Base-by-base conservation (phyloP, 2,113 vertebrate genomes). In the Thalassarche chlororhynchos region DNA sequence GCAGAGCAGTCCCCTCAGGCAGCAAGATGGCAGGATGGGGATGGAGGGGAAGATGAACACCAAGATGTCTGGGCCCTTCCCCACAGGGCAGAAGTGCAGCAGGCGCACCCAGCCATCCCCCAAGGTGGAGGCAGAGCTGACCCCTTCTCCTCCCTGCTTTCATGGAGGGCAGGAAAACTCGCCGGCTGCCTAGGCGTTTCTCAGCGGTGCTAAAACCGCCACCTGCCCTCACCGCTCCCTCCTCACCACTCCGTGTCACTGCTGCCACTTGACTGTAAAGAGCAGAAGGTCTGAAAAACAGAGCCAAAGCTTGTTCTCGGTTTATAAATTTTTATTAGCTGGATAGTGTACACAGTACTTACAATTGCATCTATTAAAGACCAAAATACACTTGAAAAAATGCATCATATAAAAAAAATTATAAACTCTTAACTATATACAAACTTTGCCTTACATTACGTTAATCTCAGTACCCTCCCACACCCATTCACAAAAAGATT, bases 341-440 rank as follows among this genome's bases (percentile, higher is more conserved):
- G 96, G 49, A 93, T 93, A 95, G 94, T 97, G 98, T 98, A 98
- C 98, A 98, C 98, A 97, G 98, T 98, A 98, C 98, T 98, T 98
- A 98, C 98, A 98, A 90, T 98, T 96, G 98, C 97, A 98, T 98
- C 97, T 98, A 98, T 98, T 98, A 97, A 97, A 98, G 96, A 98
- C 97, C 95, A 93, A 95, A 98, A 97, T 97, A 97, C 97, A 98
- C 96, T 95, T 96, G 97, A 98, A 98, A 98, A 98, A 98, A 98
- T 95, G 97, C 95, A 84, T 96, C 92, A 94, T 98, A 97, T 97
- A 97, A 98, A 98, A 97, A 97, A 97, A 98, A 95, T 95, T 96
- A 97, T 90, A 98, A 98, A 97, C 90, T 96, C 86, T 94, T 61
- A 86, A 96, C 89, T 98, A 98, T 98, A 38, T 98, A 98, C 97